Percentiles rank a stretch among this genome's conserved stretches.
phyloP scores from a whole-genome alignment of 2,797 vertebrate genomes.

The Gymnoscopelus braueri region DNA sequence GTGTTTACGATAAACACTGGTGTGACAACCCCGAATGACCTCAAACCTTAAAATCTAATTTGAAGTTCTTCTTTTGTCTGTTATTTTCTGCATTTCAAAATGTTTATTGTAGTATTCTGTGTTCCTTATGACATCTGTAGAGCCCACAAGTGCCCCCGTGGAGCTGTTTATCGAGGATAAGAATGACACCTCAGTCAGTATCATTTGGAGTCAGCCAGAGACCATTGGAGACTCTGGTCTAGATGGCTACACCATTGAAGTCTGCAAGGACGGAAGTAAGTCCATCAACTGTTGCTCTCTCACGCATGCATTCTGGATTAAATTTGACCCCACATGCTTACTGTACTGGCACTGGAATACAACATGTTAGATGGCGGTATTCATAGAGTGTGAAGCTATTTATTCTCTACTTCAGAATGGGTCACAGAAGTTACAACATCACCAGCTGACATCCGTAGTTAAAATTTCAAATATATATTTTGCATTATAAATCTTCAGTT shows the following conservation, averaged over 20 bases:
- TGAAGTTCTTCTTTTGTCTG: background rate
- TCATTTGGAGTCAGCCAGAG: conserved; percentile 93
- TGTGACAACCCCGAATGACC: background rate
- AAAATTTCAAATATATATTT: conserved; percentile 8
- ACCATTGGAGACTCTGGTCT: conserved; percentile 81
- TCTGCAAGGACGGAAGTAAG: conserved; percentile 94
- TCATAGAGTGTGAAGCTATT: conserved; percentile 35
- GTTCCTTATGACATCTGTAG: conserved; percentile 65
- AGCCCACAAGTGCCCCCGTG: conserved; percentile 87
- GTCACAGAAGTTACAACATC: conserved; percentile 4
- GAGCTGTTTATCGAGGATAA: conserved; percentile 89
- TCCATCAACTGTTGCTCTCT: conserved; percentile 22
- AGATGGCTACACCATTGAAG: conserved; percentile 91
- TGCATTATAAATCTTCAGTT: background rate
- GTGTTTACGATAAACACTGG: background rate
- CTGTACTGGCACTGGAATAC: background rate
- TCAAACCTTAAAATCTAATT: background rate
- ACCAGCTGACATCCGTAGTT: background rate
- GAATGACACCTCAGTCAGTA: conserved; percentile 84
- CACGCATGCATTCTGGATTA: background rate
- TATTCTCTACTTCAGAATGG: background rate
- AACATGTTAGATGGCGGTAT: conserved; percentile 40
- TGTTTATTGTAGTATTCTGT: background rate
- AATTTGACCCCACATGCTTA: conserved; percentile 10
- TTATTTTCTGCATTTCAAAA: background rate